A percentile compares a stretch with the other conserved stretches of the same genome.
These are phyloP conservation scores for Aplochiton taeniatus DNA, from an alignment of 2,797 vertebrate genomes.

Conservation along the genomic window DNA sequence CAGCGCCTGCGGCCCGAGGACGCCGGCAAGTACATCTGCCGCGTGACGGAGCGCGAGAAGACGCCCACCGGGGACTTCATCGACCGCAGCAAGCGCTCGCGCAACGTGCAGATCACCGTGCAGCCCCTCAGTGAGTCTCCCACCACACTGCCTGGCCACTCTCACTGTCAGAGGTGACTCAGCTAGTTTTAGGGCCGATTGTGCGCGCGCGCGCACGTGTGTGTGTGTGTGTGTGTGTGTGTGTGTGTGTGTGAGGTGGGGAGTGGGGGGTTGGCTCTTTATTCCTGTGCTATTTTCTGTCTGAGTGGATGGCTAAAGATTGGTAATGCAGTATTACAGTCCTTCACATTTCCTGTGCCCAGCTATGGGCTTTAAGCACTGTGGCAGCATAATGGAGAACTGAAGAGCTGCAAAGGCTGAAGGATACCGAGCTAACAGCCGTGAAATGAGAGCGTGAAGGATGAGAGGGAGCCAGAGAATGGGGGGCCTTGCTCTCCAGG, in stretches of 20 bases:
- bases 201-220: too few relatives aligned
- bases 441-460: slow-evolving; percentile 71
- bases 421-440: slow-evolving; percentile 69
- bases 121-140: slow-evolving; percentile 88
- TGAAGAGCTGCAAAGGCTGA: slow-evolving; percentile 47
- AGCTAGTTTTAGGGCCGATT: too few relatives aligned
- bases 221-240: too few relatives aligned
- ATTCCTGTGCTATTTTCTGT: slow-evolving; percentile 63
- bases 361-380: slow-evolving; percentile 8
- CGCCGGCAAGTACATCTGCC: slow-evolving; percentile 94
- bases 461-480: slow-evolving; percentile 59
- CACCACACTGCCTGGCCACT: not conserved
- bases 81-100: slow-evolving; percentile 93
- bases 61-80: slow-evolving; percentile 92
- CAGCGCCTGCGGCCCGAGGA: slow-evolving; percentile 88
- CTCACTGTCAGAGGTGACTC: too few relatives aligned
- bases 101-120: slow-evolving; percentile 92
- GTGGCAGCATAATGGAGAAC: slow-evolving; percentile 62
- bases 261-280: slow-evolving; percentile 56
- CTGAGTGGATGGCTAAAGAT: slow-evolving; percentile 65
- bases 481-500: slow-evolving; percentile 44
- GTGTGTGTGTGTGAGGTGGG: slow-evolving; percentile 45
- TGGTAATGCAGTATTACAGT: slow-evolving; percentile 63
- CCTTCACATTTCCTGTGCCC: slow-evolving; percentile 58
- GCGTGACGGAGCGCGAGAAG: slow-evolving; percentile 92